A percentile compares a stretch with the other conserved stretches of the same genome.
Evolutionary conservation across 2,888 invertebrate species (phyloP).

Genomic region (Ennomos erosarius): DNA sequence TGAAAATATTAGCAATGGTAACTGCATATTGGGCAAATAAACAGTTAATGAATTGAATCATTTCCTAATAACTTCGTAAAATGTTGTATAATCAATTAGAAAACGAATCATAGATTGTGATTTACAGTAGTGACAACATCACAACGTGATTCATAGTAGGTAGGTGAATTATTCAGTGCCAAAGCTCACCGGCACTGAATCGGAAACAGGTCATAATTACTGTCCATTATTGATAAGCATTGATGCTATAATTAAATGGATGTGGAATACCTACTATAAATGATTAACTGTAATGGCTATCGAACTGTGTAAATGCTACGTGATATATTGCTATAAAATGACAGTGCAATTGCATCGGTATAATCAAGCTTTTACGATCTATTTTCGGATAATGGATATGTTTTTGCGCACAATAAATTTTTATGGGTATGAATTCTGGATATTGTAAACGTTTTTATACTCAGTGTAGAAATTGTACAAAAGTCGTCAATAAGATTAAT

Average conservation of each 20-base stretch:
- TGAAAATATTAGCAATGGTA: too few species aligned
- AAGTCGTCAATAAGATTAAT: too few species aligned
- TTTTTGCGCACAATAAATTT: slow-evolving; percentile 38
- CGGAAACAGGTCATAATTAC: slow-evolving; percentile 55
- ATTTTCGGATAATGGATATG: slow-evolving; percentile 41
- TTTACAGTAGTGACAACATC: too few species aligned
- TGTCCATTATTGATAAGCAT: slow-evolving; percentile 64
- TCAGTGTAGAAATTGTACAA: too few species aligned
- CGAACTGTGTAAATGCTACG: slow-evolving; percentile 42
- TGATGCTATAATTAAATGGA: slow-evolving; percentile 56
- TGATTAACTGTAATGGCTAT: slow-evolving; percentile 46
- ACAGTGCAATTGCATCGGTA: slow-evolving; percentile 40
- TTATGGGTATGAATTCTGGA: slow-evolving; percentile 31
- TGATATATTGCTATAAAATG: slow-evolving; percentile 42
- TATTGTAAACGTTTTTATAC: neutral
- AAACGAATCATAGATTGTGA: too few species aligned
- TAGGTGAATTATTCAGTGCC: neutral
- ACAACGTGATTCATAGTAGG: neutral
- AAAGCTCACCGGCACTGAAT: slow-evolving; percentile 24
- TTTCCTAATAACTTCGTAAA: too few species aligned
- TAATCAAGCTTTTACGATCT: slow-evolving; percentile 41
- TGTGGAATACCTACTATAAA: slow-evolving; percentile 44
- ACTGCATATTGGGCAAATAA: too few species aligned
- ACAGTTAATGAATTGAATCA: too few species aligned
- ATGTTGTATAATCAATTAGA: too few species aligned